These are phyloP conservation scores for Euphysa ruthae DNA, from an alignment of 30 jellyfish, hydroid and myxozoan species.

Conservation along the genomic window DNA sequence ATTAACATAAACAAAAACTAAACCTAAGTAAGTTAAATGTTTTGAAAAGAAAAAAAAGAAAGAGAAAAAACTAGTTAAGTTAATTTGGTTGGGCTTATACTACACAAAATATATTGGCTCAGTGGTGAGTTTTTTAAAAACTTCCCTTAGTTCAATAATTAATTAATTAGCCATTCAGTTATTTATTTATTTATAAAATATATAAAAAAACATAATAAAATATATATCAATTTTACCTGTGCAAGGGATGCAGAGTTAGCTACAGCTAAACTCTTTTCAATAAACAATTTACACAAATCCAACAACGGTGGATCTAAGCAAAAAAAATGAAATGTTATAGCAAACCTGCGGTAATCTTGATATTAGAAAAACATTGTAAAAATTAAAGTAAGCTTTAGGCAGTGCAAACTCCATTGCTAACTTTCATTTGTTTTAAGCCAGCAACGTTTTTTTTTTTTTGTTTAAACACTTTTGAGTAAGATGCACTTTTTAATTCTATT, in stretches of 20 bases:
- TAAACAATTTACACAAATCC: conserved; percentile 24
- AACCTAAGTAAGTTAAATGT: not conserved
- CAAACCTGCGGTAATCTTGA: not conserved
- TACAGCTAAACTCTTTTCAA: conserved; percentile 32
- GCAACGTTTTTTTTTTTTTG: no score
- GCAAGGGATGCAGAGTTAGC: conserved; percentile 17
- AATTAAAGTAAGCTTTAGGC: no score
- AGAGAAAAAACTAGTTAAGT: no score
- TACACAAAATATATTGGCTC: no score
- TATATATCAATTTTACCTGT: conserved; percentile 12
- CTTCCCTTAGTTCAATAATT: no score
- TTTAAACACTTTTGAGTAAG: no score
- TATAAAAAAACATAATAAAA: not conserved
- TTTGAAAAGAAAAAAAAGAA: not conserved
- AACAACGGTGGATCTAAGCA: conserved; percentile 19
- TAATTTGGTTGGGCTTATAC: no score
- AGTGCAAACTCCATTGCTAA: no score
- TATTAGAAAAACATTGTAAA: not conserved
- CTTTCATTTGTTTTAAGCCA: no score
- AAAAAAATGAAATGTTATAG: not conserved
- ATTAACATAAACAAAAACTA: not conserved
- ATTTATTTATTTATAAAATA: not conserved
- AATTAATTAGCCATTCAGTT: no score
- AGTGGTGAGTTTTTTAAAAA: no score
- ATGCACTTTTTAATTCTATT: no score